phyloP scores from a whole-genome alignment of 2,113 vertebrate genomes.

The Macrotus californicus region DNA sequence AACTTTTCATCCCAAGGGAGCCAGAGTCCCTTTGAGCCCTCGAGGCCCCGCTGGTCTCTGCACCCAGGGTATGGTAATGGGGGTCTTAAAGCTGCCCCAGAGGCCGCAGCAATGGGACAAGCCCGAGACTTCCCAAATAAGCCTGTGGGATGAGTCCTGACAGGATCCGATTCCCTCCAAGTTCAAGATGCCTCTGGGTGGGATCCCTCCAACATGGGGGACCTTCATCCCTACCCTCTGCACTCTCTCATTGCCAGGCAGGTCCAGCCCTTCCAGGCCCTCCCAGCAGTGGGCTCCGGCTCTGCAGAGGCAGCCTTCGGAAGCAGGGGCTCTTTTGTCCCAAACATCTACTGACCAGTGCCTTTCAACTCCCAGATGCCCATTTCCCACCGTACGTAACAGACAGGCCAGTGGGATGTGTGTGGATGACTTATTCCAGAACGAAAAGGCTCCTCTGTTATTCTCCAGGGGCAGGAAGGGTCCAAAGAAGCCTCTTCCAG shows the following conservation, averaged over 20 bases:
- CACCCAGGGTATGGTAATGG: not conserved
- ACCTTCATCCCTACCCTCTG: not conserved
- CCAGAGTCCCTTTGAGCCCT: not conserved
- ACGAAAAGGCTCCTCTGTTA: not conserved
- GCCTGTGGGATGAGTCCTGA: not conserved
- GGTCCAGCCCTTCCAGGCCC: not conserved
- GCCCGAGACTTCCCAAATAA: not conserved
- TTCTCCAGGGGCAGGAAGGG: not conserved
- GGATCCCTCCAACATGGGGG: not conserved
- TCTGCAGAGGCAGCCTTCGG: fast-evolving
- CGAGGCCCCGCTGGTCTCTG: not conserved
- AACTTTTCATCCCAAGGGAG: not conserved
- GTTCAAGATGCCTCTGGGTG: no score
- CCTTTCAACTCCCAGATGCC: not conserved
- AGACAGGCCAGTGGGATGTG: not conserved
- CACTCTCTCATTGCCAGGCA: not conserved
- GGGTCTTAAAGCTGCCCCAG: not conserved
- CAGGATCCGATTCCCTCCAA: not conserved
- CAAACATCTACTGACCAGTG: fast-evolving
- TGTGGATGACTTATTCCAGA: fast-evolving
- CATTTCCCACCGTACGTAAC: not conserved
- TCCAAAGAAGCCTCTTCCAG: not conserved
- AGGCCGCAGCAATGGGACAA: not conserved
- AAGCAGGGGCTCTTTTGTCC: not conserved
- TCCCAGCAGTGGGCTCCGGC: fast-evolving